Conservation (phyloP, 2,113 vertebrate genomes). For the Turnix velox region DNA sequence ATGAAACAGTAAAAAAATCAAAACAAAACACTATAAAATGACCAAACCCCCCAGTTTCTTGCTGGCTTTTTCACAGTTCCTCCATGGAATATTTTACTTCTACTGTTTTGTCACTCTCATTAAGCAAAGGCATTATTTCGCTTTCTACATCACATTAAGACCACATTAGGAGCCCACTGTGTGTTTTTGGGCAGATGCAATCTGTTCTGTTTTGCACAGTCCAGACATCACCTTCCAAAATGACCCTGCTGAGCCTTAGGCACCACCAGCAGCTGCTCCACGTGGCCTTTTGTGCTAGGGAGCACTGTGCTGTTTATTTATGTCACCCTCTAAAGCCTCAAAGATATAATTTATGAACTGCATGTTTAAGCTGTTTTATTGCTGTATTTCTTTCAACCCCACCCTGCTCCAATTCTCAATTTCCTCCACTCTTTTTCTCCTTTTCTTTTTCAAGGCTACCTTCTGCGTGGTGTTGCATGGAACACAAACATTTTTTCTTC, state of each 20-base stretch:
- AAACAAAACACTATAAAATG: background rate
- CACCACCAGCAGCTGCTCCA: background rate
- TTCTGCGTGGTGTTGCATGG: slow-evolving; percentile 35
- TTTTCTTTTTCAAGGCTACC: background rate
- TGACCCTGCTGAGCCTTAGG: background rate
- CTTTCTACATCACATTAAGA: background rate
- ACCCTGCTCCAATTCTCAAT: background rate
- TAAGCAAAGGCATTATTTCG: background rate
- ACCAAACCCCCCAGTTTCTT: background rate
- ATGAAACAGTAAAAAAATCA: background rate
- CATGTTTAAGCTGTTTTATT: slow-evolving; percentile 30
- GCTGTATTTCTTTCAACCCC: background rate
- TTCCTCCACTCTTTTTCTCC: background rate
- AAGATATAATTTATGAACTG: slow-evolving; percentile 61
- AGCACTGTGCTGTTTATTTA: slow-evolving; percentile 42
- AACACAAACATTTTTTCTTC: slow-evolving; percentile 64
- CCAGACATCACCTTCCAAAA: background rate
- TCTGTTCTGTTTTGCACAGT: background rate
- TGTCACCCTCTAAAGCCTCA: slow-evolving; percentile 34
- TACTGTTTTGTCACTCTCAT: background rate
- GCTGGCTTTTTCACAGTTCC: background rate
- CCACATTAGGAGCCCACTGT: background rate
- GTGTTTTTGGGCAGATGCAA: background rate
- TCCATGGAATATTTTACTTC: background rate
- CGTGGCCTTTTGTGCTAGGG: background rate